Conservation (phyloP, 2,888 invertebrate genomes). For the Amiota communis region DNA sequence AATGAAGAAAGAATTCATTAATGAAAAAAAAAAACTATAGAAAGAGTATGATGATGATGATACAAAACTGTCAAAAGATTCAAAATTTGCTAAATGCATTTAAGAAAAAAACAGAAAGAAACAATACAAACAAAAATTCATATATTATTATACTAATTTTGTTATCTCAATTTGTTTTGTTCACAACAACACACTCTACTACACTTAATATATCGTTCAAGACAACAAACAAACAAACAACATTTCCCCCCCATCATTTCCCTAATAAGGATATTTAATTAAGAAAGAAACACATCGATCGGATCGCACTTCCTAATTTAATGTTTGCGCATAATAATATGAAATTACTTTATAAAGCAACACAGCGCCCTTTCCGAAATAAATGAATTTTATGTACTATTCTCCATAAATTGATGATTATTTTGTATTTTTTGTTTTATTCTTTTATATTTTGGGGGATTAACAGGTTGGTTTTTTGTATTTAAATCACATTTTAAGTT, state of each 20-base stretch:
- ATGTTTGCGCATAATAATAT: conserved; percentile 2
- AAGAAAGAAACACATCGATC: no score
- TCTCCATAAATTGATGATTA: conserved; percentile 1
- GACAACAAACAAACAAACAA: no score
- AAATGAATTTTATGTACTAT: conserved; percentile 30
- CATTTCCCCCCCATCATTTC: no score
- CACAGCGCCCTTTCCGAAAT: background rate
- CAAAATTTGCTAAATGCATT: conserved; percentile 21
- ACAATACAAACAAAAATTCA: no score
- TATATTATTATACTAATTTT: background rate
- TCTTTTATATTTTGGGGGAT: no score
- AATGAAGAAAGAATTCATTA: background rate
- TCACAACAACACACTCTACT: background rate
- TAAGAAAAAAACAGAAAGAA: background rate
- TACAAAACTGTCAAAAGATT: background rate
- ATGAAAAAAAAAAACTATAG: background rate
- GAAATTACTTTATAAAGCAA: background rate
- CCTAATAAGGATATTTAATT: no score
- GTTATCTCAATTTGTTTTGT: background rate
- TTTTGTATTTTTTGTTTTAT: background rate
- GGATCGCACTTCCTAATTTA: background rate
- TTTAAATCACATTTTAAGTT: no score
- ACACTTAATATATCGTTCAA: no score
- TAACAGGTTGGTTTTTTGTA: no score
- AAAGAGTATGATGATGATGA: no score